phyloP scores from a whole-genome alignment of 2,888 invertebrate genomes.

The Pharmacophagus antenor region DNA sequence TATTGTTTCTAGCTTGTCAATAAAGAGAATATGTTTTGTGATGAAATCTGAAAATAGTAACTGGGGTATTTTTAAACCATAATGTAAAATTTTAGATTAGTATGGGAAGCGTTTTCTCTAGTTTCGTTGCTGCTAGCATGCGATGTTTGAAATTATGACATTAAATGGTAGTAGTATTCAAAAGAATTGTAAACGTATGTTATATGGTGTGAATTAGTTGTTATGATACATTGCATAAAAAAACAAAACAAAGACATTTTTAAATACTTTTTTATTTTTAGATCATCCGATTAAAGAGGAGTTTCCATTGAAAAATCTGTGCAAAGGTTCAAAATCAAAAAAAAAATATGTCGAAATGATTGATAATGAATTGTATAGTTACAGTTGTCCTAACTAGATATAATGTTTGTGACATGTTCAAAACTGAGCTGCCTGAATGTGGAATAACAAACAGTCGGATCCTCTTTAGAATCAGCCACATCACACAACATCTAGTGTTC shows the following conservation, averaged over 20 bases:
- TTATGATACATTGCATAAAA: too few species aligned
- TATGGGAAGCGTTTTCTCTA: too few species aligned
- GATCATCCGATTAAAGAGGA: conserved; percentile 57
- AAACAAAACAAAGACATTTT: conserved; percentile 38
- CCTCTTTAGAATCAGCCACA: conserved; percentile 30
- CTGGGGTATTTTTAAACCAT: too few species aligned
- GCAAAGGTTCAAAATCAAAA: conserved; percentile 63
- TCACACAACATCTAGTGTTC: conserved; percentile 5
- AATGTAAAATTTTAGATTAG: too few species aligned
- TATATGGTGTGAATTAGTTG: too few species aligned
- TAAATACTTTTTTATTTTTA: conserved; percentile 61
- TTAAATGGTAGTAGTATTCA: too few species aligned
- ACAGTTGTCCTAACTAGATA: conserved; percentile 41
- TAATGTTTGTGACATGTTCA: conserved; percentile 57
- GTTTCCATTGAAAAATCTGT: conserved; percentile 67
- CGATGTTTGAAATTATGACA: too few species aligned
- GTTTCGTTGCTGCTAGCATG: too few species aligned
- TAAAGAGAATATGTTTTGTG: too few species aligned
- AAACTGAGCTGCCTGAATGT: conserved; percentile 35
- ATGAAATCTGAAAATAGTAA: too few species aligned
- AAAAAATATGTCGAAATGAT: conserved; percentile 50
- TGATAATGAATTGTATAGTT: conserved; percentile 54
- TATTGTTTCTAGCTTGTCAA: too few species aligned
- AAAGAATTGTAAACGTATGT: too few species aligned
- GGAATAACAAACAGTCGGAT: conserved; percentile 31